Evolutionary conservation across 2,797 vertebrate genomes (phyloP).

Genomic region (Sciaenops ocellatus): DNA sequence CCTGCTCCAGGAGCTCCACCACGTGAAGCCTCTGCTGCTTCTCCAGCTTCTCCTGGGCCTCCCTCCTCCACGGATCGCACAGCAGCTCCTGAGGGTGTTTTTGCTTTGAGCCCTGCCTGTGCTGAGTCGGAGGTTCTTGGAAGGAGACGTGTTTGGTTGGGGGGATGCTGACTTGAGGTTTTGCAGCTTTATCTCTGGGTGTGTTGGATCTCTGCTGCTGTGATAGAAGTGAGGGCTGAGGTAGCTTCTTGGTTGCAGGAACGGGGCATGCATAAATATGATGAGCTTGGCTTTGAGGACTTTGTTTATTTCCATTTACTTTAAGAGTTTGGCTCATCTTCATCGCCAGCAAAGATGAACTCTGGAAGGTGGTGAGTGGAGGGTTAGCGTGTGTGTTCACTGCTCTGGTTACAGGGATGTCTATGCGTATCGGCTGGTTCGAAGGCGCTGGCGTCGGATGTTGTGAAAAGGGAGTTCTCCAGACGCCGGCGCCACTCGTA

Average conservation of each 20-base stretch:
- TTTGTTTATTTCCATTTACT: conserved; percentile 65
- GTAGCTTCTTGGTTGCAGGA: conserved; percentile 52
- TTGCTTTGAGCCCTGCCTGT: conserved; percentile 80
- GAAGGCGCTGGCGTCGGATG: conserved; percentile 73
- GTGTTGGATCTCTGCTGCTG: conserved; percentile 48
- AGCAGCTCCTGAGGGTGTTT: conserved; percentile 76
- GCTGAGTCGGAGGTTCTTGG: conserved; percentile 85
- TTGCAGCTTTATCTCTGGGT: conserved; percentile 58
- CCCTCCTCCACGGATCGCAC: conserved; percentile 88
- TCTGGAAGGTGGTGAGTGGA: conserved; percentile 83
- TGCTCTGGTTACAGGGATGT: conserved; percentile 79
- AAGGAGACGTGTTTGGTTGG: conserved; percentile 86
- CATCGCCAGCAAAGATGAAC: conserved; percentile 25
- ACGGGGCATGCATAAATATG: conserved; percentile 48
- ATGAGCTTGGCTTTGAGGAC: conserved; percentile 12
- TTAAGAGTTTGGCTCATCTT: conserved; percentile 84
- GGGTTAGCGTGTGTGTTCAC: conserved; percentile 72
- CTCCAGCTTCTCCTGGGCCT: conserved; percentile 89
- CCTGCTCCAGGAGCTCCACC: conserved; percentile 89
- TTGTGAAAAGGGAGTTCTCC: conserved; percentile 88
- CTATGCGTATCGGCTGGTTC: conserved; percentile 78
- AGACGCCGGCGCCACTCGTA: conserved; percentile 87
- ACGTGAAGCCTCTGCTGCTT: conserved; percentile 88
- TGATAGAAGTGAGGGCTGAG: conserved; percentile 56
- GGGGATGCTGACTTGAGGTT: conserved; percentile 68